Evolutionary conservation across 2,888 invertebrate genomes (phyloP).

Genomic region (Plusia festucae): DNA sequence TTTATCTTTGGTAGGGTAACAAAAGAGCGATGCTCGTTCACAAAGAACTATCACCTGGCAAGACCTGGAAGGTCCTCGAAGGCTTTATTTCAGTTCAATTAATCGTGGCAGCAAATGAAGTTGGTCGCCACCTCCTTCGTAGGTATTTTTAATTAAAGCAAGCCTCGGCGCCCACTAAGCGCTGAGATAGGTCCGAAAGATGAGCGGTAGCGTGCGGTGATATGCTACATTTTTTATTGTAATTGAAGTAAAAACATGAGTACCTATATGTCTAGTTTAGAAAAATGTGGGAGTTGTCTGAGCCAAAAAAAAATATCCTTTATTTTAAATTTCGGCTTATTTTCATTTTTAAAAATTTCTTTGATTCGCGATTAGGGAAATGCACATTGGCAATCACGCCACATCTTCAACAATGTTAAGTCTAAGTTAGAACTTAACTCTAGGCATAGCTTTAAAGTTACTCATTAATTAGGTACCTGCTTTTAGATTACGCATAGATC

Average conservation of each 20-base stretch:
- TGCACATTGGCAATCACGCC: no score
- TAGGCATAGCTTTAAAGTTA: no score
- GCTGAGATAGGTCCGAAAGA: slow-evolving; percentile 37
- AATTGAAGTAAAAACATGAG: background rate
- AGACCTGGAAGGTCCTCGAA: slow-evolving; percentile 30
- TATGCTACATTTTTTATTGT: background rate
- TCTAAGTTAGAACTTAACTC: no score
- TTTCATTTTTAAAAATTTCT: no score
- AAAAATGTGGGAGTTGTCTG: no score
- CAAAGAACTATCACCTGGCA: slow-evolving; percentile 61
- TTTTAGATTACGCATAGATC: no score
- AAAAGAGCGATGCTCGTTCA: slow-evolving; percentile 44
- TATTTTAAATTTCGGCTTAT: no score
- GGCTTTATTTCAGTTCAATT: slow-evolving; percentile 75
- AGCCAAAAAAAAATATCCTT: no score
- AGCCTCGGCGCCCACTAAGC: slow-evolving; percentile 62
- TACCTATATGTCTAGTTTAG: no score
- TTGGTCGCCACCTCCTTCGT: slow-evolving; percentile 69
- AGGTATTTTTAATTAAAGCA: slow-evolving; percentile 83
- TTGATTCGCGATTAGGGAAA: no score
- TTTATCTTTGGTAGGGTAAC: slow-evolving; percentile 42
- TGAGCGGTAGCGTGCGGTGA: slow-evolving; percentile 32
- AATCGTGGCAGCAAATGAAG: slow-evolving; percentile 73
- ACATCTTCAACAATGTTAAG: no score
- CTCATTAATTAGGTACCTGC: no score